Conservation (phyloP, 2,888 invertebrate genomes). For the Melanotus villosus region DNA sequence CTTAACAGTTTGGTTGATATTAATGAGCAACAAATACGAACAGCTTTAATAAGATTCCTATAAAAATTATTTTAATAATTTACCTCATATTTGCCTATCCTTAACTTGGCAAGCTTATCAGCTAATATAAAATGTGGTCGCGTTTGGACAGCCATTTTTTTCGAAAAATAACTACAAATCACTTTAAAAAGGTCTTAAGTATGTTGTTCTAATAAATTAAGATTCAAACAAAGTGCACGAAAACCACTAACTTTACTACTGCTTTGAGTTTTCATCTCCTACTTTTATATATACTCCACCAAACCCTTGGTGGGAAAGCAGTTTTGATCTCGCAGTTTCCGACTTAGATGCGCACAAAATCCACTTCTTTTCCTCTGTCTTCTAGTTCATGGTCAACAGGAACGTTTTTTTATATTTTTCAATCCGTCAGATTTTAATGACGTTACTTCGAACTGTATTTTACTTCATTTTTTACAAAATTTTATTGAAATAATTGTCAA, state of each 20-base stretch:
- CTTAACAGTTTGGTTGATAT: no score
- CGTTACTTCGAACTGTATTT: no score
- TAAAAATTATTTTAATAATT: no score
- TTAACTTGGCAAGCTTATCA: slow-evolving; percentile 60
- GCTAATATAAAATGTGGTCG: slow-evolving; percentile 55
- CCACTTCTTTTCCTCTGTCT: slow-evolving; percentile 30
- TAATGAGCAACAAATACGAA: no score
- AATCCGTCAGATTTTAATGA: slow-evolving; percentile 20
- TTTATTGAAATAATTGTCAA: no score
- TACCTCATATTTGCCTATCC: slow-evolving; percentile 60
- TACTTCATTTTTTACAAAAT: no score
- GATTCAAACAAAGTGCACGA: slow-evolving; percentile 26
- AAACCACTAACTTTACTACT: slow-evolving; percentile 37
- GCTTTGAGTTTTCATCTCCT: slow-evolving; percentile 42
- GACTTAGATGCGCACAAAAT: slow-evolving; percentile 35
- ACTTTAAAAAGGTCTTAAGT: no score
- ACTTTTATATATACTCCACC: slow-evolving; percentile 48
- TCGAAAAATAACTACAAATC: background rate
- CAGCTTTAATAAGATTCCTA: no score
- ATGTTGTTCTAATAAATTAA: no score
- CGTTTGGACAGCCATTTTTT: slow-evolving; percentile 58
- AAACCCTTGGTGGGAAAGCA: slow-evolving; percentile 44
- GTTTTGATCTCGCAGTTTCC: slow-evolving; percentile 40
- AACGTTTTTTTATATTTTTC: slow-evolving; percentile 24
- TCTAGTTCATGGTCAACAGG: slow-evolving; percentile 43